phyloP scores from a whole-genome alignment of 2,797 vertebrate species.

The Anisognathus igniventris region DNA sequence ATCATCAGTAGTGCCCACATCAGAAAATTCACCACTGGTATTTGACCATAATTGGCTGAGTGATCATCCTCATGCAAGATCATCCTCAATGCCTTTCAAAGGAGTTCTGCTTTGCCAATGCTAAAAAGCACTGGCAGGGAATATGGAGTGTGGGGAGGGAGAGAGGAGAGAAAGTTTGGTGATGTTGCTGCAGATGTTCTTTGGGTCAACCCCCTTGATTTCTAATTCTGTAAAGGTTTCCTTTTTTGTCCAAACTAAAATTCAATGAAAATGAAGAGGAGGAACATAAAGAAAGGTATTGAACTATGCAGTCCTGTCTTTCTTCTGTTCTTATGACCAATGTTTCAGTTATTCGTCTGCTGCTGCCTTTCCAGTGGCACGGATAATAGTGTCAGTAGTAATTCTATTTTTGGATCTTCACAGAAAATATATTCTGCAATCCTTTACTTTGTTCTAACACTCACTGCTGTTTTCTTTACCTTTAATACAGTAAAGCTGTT shows the following conservation, averaged over 20 bases:
- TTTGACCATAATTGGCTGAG: conserved; percentile 42
- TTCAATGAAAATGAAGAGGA: neutral
- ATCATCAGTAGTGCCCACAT: conserved; percentile 22
- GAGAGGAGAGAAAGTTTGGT: neutral
- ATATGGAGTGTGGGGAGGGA: too few relatives aligned
- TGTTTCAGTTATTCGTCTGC: neutral
- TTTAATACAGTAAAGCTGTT: neutral
- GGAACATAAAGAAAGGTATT: neutral
- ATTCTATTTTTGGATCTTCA: neutral
- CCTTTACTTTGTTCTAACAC: neutral
- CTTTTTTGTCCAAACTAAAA: neutral
- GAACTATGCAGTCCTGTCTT: neutral
- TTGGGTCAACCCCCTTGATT: neutral
- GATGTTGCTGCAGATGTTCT: neutral
- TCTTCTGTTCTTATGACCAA: neutral
- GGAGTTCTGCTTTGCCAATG: neutral
- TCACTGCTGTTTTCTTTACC: neutral
- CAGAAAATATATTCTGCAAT: neutral
- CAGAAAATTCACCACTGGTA: conserved; percentile 10
- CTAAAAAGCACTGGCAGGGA: neutral
- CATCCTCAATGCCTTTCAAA: neutral
- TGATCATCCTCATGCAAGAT: neutral
- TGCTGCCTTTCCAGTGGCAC: neutral
- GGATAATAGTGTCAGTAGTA: neutral
- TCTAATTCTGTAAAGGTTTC: neutral